Conservation (phyloP, 2,888 invertebrate species). For the Acanthopleura granulata region DNA sequence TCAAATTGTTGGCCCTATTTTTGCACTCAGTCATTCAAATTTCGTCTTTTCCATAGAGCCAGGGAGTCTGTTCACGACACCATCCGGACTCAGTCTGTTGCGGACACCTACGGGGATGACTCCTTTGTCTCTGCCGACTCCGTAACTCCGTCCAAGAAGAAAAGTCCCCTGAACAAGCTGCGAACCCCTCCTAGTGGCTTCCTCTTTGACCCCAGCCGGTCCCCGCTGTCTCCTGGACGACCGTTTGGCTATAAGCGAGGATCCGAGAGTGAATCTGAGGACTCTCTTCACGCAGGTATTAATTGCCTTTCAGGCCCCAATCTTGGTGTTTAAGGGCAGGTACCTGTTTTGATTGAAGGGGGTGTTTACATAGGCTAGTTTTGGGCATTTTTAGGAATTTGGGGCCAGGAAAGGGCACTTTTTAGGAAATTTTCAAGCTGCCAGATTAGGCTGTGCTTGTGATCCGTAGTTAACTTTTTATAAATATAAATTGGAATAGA, state of each 20-base stretch:
- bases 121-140: conserved; percentile 24
- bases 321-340: too few species aligned
- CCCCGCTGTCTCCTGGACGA: conserved; percentile 27
- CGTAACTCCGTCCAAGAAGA: conserved; percentile 1
- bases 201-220: conserved; percentile 26
- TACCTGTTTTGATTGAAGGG: too few species aligned
- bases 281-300: conserved; percentile 36
- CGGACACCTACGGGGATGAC: conserved; percentile 22
- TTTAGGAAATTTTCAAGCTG: too few species aligned
- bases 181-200: conserved; percentile 32
- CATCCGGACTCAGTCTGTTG: not conserved
- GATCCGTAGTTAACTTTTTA: too few species aligned
- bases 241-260: conserved; percentile 37
- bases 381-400: too few species aligned
- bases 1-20: too few species aligned
- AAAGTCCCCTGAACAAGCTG: conserved; percentile 38
- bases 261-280: conserved; percentile 64
- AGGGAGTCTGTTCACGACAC: conserved; percentile 4
- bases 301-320: not conserved
- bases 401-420: too few species aligned
- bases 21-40: not conserved
- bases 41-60: not conserved
- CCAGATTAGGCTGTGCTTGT: too few species aligned
- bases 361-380: too few species aligned
- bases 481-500: too few species aligned